These are phyloP conservation scores for Crypturellus tataupa DNA, from an alignment of 2,797 vertebrate species.

Conservation along the genomic window DNA sequence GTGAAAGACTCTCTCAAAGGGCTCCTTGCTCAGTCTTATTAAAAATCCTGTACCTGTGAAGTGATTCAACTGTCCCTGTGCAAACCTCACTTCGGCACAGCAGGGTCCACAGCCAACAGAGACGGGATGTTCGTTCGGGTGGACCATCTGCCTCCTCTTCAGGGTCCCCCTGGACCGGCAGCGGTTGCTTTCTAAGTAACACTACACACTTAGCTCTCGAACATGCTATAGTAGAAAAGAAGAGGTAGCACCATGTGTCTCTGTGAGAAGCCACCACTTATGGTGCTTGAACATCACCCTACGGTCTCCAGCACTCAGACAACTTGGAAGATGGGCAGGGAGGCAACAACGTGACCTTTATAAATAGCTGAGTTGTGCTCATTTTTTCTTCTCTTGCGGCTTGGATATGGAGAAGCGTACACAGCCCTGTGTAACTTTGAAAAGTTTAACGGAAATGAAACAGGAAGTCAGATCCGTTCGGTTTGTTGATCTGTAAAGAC, in stretches of 20 bases:
- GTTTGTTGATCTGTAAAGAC: conserved; percentile 60
- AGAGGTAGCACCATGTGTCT: not conserved
- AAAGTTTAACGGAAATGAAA: conserved; percentile 68
- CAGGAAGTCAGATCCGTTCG: conserved; percentile 72
- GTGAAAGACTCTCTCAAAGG: fast-evolving
- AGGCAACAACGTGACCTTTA: conserved; percentile 19
- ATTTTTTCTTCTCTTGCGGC: conserved; percentile 12
- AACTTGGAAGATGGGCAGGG: not conserved
- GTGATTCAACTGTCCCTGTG: not conserved
- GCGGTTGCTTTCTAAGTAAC: not conserved
- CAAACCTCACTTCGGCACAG: not conserved
- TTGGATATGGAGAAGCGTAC: conserved; percentile 55
- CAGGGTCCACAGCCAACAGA: not conserved
- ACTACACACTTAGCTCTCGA: not conserved
- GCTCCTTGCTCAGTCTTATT: not conserved
- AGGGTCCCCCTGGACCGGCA: not conserved
- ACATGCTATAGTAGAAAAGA: not conserved
- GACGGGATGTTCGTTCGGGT: not conserved
- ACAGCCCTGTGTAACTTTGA: conserved; percentile 22
- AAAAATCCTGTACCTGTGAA: not conserved
- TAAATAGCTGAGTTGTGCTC: conserved; percentile 59
- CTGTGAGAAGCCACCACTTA: not conserved
- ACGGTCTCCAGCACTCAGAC: not conserved
- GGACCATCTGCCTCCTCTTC: not conserved
- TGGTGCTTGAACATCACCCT: not conserved